A percentile compares a stretch with the other conserved stretches of the same genome.
Conservation (phyloP, 1,140 invertebrate species). For the Camponotus vicinus region DNA sequence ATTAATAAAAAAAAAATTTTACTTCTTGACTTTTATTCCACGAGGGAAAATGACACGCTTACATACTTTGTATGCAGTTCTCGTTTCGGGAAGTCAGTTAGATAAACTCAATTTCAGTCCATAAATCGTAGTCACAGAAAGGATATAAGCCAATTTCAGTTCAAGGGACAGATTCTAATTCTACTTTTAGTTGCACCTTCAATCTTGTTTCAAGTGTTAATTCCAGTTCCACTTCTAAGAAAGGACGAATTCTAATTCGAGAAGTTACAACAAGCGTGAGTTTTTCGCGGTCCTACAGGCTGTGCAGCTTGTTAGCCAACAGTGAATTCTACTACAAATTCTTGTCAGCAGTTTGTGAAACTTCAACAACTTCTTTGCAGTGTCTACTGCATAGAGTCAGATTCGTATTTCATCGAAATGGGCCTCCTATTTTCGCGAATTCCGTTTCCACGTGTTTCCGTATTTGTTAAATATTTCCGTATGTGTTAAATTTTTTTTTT, state of each 20-base stretch:
- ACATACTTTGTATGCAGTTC: slow-evolving; percentile 1
- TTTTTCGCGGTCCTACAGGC: slow-evolving; percentile 39
- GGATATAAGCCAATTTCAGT: slow-evolving; percentile 56
- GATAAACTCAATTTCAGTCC: slow-evolving; percentile 4
- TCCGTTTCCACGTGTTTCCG: neutral
- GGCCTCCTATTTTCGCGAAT: neutral
- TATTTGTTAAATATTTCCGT: neutral
- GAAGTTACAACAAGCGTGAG: slow-evolving; percentile 35
- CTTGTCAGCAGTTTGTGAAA: slow-evolving; percentile 50
- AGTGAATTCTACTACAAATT: slow-evolving; percentile 48
- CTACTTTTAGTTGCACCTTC: slow-evolving; percentile 49
- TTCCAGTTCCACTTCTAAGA: neutral
- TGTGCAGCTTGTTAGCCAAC: slow-evolving; percentile 42
- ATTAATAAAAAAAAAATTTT: neutral
- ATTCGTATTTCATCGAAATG: slow-evolving; percentile 13
- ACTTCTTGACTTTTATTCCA: neutral
- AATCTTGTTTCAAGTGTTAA: slow-evolving; percentile 43
- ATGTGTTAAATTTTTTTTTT: neutral
- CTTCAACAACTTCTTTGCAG: slow-evolving; percentile 21
- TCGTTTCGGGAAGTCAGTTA: neutral
- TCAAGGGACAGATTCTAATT: slow-evolving; percentile 21
- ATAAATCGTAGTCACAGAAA: slow-evolving; percentile 16
- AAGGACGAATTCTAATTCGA: slow-evolving; percentile 51
- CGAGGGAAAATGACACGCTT: neutral
- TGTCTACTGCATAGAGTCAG: neutral